Evolutionary conservation across 1,140 invertebrate species (phyloP).

Genomic region (Caenorhabditis briggsae): DNA sequence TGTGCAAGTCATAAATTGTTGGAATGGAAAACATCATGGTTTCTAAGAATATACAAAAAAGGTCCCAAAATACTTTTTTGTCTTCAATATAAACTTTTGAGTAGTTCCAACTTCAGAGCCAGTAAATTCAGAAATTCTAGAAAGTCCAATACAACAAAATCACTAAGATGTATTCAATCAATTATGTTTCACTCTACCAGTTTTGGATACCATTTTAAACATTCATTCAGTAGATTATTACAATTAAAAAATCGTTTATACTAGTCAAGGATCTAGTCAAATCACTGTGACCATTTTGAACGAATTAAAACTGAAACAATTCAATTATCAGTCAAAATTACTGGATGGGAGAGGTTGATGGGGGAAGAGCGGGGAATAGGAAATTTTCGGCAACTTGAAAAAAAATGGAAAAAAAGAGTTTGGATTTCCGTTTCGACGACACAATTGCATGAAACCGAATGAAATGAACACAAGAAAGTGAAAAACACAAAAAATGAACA

Average conservation of each 20-base stretch:
- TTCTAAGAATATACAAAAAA: too few relatives aligned
- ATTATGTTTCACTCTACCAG: neutral
- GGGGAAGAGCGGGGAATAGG: neutral
- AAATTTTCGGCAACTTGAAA: slow-evolving; percentile 13
- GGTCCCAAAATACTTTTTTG: too few relatives aligned
- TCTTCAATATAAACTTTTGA: too few relatives aligned
- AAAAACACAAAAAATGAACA: slow-evolving; percentile 16
- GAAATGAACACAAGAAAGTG: slow-evolving; percentile 14
- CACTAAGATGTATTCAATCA: too few relatives aligned
- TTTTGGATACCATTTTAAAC: neutral
- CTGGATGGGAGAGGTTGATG: neutral
- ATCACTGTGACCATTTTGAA: neutral
- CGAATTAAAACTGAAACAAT: neutral
- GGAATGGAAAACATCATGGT: too few relatives aligned
- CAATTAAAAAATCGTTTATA: neutral
- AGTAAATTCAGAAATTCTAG: too few relatives aligned
- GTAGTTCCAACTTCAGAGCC: too few relatives aligned
- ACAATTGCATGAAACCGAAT: slow-evolving; percentile 53
- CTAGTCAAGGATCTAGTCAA: neutral
- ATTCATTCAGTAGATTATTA: neutral
- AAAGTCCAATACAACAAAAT: too few relatives aligned
- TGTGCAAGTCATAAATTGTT: too few relatives aligned
- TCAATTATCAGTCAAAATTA: too few relatives aligned
- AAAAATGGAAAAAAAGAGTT: neutral
- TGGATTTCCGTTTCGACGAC: slow-evolving; percentile 48